Conservation (phyloP, 2,113 vertebrate species). For the Mus pahari region DNA sequence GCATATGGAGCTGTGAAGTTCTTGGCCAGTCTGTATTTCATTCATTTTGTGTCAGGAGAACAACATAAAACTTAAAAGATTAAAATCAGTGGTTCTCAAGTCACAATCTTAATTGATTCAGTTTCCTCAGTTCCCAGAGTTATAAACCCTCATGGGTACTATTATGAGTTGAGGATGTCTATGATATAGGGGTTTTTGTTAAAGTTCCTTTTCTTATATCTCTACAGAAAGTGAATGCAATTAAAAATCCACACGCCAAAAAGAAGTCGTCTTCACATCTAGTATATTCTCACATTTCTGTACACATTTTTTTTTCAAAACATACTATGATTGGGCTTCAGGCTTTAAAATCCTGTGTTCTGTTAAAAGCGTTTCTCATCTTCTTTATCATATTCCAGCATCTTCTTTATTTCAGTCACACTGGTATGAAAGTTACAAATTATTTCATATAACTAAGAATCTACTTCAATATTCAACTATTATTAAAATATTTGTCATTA, state of each 20-base stretch:
- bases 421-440: not conserved
- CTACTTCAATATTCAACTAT: constrained; percentile 5
- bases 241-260: constrained; percentile 9
- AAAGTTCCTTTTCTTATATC: constrained; percentile 44
- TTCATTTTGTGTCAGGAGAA: constrained; percentile 20
- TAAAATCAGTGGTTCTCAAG: not conserved
- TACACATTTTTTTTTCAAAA: not conserved
- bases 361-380: not conserved
- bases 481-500: constrained; percentile 26
- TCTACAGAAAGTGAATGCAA: constrained; percentile 30
- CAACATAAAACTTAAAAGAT: constrained; percentile 37
- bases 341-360: constrained; percentile 7
- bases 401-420: not conserved
- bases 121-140: not conserved
- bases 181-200: not conserved
- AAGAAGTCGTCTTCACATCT: not conserved
- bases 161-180: not conserved
- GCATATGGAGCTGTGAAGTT: not conserved
- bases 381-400: not conserved
- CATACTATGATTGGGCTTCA: not conserved
- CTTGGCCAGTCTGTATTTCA: not conserved
- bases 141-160: not conserved
- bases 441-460: constrained; percentile 33
- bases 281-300: constrained; percentile 12
- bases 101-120: constrained; percentile 22